These are phyloP conservation scores for Dendrocopos noguchii DNA, from an alignment of 2,113 vertebrate species.

Conservation along the genomic window DNA sequence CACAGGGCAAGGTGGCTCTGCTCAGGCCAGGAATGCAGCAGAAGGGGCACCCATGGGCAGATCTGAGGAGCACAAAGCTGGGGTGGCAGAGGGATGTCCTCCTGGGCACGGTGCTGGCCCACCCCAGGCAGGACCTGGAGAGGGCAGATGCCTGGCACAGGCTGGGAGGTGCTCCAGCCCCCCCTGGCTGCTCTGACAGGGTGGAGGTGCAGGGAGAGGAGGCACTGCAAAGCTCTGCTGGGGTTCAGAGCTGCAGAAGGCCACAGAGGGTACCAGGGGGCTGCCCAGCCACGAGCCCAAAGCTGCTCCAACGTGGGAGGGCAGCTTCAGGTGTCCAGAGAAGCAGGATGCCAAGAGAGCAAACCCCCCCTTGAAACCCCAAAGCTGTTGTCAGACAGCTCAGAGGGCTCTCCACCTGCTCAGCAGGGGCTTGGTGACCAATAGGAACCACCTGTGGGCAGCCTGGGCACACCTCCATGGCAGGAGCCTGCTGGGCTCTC, in stretches of 20 bases:
- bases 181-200: neutral
- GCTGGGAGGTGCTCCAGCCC: neutral
- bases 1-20: neutral
- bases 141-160: too few species aligned
- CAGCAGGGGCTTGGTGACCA: neutral
- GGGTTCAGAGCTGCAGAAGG: neutral
- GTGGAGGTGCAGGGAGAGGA: neutral
- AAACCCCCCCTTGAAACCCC: neutral
- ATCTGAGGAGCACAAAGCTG: accelerated
- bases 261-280: neutral
- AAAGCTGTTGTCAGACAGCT: neutral
- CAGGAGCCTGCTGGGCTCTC: neutral
- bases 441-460: neutral
- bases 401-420: neutral
- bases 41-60: neutral
- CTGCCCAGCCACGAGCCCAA: neutral
- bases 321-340: neutral
- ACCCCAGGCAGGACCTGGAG: neutral
- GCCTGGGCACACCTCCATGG: neutral
- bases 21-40: neutral
- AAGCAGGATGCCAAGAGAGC: neutral
- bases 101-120: neutral
- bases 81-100: neutral
- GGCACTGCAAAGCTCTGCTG: neutral
- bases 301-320: neutral